phyloP scores from a whole-genome alignment of 2,888 invertebrate species.

The Parnassius apollo region DNA sequence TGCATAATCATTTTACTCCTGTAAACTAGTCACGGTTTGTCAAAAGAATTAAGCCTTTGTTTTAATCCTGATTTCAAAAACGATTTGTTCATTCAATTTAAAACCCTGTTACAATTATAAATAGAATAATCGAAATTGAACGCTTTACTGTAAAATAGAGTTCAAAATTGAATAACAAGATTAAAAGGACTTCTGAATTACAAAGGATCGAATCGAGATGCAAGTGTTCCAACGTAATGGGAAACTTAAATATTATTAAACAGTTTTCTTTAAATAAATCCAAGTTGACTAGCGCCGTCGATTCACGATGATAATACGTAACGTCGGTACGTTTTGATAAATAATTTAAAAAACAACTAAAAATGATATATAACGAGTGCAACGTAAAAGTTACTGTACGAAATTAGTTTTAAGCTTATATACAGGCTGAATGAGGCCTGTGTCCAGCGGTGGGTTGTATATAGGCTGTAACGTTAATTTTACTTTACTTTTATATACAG shows the following conservation, averaged over 20 bases:
- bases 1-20: constrained; percentile 4
- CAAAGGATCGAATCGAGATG: not conserved
- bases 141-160: not conserved
- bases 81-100: not conserved
- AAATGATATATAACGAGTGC: constrained; percentile 53
- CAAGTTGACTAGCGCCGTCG: not conserved
- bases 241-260: not conserved
- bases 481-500: not conserved
- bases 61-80: no score
- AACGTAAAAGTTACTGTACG: constrained; percentile 55
- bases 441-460: no score
- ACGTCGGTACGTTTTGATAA: constrained; percentile 34
- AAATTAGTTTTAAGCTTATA: constrained; percentile 31
- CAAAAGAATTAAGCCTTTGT: not conserved
- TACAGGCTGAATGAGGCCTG: not conserved
- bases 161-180: not conserved
- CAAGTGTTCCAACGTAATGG: not conserved
- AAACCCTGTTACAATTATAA: not conserved
- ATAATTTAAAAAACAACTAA: constrained; percentile 42
- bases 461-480: no score
- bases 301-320: not conserved
- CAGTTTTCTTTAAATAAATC: not conserved
- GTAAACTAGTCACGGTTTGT: constrained; percentile 4
- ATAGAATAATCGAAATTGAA: not conserved
- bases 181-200: not conserved